Evolutionary conservation across 2,888 invertebrate genomes (phyloP).

Genomic region (Cetonia aurata): DNA sequence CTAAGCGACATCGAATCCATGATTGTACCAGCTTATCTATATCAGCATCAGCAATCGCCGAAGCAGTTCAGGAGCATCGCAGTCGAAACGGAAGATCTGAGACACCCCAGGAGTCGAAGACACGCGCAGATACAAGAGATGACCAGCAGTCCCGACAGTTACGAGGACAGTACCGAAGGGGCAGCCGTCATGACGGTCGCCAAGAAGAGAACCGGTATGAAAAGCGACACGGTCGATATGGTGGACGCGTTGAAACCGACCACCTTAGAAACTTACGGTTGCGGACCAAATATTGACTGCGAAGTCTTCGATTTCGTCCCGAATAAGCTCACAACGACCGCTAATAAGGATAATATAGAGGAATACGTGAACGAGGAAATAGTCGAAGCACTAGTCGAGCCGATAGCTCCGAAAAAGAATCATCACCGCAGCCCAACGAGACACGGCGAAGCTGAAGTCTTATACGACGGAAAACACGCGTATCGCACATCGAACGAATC

Average conservation of each 20-base stretch:
- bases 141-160: background rate
- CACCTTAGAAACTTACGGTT: background rate
- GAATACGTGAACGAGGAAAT: constrained; percentile 1
- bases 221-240: background rate
- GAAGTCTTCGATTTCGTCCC: constrained; percentile 12
- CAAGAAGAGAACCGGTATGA: background rate
- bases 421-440: background rate
- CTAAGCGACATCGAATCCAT: constrained; percentile 4
- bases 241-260: constrained; percentile 1
- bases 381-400: background rate
- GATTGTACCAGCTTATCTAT: background rate
- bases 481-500: constrained; percentile 24
- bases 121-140: background rate
- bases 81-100: background rate
- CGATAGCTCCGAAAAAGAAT: background rate
- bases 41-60: background rate
- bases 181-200: background rate
- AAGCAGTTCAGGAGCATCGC: background rate
- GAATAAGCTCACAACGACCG: background rate
- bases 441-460: background rate
- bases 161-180: background rate
- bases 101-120: background rate
- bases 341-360: background rate
- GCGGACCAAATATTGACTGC: background rate
- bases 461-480: constrained; percentile 4